Base-by-base conservation (phyloP, 2,113 vertebrate species). In the Microcebus jonahi region DNA sequence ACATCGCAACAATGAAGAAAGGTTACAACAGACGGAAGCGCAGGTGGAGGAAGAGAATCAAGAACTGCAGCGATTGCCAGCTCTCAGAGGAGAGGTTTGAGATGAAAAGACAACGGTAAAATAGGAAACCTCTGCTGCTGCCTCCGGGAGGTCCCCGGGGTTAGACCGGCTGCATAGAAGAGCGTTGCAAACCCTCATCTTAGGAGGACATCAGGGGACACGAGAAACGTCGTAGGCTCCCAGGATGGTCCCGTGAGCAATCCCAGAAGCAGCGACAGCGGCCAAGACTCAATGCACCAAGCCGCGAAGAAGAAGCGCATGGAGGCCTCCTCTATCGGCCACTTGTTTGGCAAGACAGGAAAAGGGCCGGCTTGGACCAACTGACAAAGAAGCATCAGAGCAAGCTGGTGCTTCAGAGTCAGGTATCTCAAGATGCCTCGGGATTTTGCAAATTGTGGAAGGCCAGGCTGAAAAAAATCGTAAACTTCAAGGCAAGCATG, bases 281-380 rank as follows among this genome's bases (percentile, higher is more conserved):
- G 99, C 98, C 99, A 99, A 98, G 99, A 99, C 98, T 99, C 99
- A 0, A 99, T 99, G 92, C 99, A 99, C 98, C 99, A 99, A 98
- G 99, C 99, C 3, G 99, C 99, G 50, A 99, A 99, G 98, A 99
- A 99, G 99, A 99, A 99, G 96, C 99, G 99, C 88, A 99, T 99
- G 98, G 99, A 99, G 98, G 99, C 99, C 6, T 99, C 99, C 6
- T 99, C 99, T 15, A 99, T 99, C 14, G 99, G 99, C 29, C 99
- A 99, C 48, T 97, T 99, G 45, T 99, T 99, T 93, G 99, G 99
- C 95, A 99, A 99, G 99, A 98, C 99, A 99, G 90, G 99, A 99
- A 92, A 99, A 99, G 96, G 99, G 99, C 45, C 99, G 99, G 20
- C 98, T 99, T 67, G 99, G 99, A 61, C 95, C 98, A 34, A 92